Base-by-base conservation (phyloP, 53 echinoderm and acorn worm species). In the Astropecten irregularis region DNA sequence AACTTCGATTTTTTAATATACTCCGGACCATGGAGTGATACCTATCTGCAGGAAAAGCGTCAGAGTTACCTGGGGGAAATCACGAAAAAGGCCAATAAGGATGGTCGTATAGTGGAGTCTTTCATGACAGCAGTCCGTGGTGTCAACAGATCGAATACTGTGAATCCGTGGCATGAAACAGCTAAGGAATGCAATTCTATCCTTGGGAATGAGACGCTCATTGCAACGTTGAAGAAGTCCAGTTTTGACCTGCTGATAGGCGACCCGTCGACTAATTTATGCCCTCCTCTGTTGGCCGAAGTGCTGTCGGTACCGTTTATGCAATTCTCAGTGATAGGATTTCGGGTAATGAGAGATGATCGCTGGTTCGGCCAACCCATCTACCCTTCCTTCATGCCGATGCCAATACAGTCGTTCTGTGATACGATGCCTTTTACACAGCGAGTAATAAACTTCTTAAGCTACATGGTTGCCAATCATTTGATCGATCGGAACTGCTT, bases 241-340 rank as follows among this genome's bases (percentile, higher is more conserved):
- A 50, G 34, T 52, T 71, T 35, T 71, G 49, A 49, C 28, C 31
- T 71, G 50, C 52, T 71, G 16, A 50, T 71, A 33, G 71, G 71
- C 10, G 71, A 71, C 21, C 71, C 53, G 53, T 31, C 71, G 53
- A 52, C 71, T 52, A 52, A 71, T 71, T 33, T 71, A 53, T 71
- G 71, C 48, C 50, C 53, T 7, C 71, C 71, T 52, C 34, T 71
- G 18, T 21, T 71, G 13, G 71, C 71, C 0, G 71, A 71, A 35
- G 20, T 52, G 13, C 36, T 71, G 9, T 50, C 52, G 2, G 16
- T 71, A 1, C 71, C 71, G 0, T 71, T 71, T 14, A 34, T 71
- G 0, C 52, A 71, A 33, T 71, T 19, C 18, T 49, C 71, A 19
- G 9, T 33, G 4, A 34, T 35, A 35, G 71, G 71, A 0, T 9